phyloP scores from a whole-genome alignment of 2,888 invertebrate species.

The Drosophila pullipes region DNA sequence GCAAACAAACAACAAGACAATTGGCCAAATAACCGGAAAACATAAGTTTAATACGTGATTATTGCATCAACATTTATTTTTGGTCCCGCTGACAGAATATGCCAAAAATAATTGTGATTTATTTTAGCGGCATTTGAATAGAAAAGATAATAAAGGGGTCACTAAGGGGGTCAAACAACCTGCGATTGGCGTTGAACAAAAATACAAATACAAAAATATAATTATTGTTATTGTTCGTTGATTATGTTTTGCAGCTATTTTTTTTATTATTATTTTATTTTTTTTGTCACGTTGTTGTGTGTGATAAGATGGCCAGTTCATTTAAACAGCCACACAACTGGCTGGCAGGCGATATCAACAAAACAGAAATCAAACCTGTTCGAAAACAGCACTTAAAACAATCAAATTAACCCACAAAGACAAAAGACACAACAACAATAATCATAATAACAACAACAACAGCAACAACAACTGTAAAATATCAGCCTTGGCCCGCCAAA shows the following conservation, averaged over 20 bases:
- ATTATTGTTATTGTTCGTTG: conserved; percentile 1
- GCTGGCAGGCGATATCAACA: not conserved
- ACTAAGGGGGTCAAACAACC: conserved; percentile 10
- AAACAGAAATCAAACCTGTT: conserved; percentile 51
- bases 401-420: conserved; percentile 64
- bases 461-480: conserved; percentile 5
- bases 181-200: not conserved
- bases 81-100: conserved; percentile 26
- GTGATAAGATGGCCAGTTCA: conserved; percentile 31
- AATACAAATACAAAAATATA: not conserved
- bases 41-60: conserved; percentile 46
- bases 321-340: conserved; percentile 21
- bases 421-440: conserved; percentile 13
- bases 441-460: not conserved
- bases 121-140: conserved; percentile 16
- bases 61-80: conserved; percentile 41
- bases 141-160: conserved; percentile 13
- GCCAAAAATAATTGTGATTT: conserved; percentile 50
- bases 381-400: conserved; percentile 42
- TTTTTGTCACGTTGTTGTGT: conserved; percentile 3
- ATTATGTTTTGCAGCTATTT: conserved; percentile 5
- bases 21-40: conserved; percentile 18
- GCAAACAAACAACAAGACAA: conserved; percentile 18
- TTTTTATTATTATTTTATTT: not conserved
- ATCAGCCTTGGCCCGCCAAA: conserved; percentile 59